A percentile compares a stretch with the other conserved stretches of the same genome.
phyloP scores from a whole-genome alignment of 2,888 invertebrate species.

The Drosophila putrida region DNA sequence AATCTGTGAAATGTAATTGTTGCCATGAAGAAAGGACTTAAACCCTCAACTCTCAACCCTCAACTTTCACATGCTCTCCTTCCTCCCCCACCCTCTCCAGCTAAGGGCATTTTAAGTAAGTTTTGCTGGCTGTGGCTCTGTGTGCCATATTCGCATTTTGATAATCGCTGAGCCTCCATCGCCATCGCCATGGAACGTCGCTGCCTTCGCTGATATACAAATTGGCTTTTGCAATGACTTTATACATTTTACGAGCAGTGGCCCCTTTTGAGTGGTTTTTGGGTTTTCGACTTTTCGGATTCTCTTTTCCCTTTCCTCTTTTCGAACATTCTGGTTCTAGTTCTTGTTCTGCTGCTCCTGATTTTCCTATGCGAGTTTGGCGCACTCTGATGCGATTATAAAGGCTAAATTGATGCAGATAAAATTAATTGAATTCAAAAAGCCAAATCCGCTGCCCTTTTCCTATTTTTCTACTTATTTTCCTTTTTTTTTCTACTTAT shows the following conservation, averaged over 20 bases:
- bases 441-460: conserved; percentile 72
- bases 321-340: conserved; percentile 24
- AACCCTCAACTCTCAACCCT: conserved; percentile 11
- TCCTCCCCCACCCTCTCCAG: conserved; percentile 8
- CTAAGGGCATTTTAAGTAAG: conserved; percentile 79
- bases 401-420: conserved; percentile 79
- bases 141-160: conserved; percentile 77
- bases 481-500: conserved; percentile 12
- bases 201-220: conserved; percentile 71
- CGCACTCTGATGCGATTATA: conserved; percentile 78
- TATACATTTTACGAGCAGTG: conserved; percentile 75
- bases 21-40: conserved; percentile 72
- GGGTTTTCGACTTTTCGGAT: conserved; percentile 33
- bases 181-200: conserved; percentile 19
- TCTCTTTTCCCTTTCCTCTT: conserved; percentile 20
- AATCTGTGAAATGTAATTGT: conserved; percentile 82
- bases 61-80: neutral
- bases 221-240: conserved; percentile 79
- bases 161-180: conserved; percentile 60
- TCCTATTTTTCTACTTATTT: conserved; percentile 47
- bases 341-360: conserved; percentile 14
- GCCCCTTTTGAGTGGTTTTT: conserved; percentile 61
- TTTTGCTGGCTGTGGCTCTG: conserved; percentile 62
- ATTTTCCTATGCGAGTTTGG: conserved; percentile 52
- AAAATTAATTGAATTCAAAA: conserved; percentile 79